Evolutionary conservation across 2,888 invertebrate genomes (phyloP), one percentile per base, ranked within the genome.

Genomic region (Rhimphoctona megacephalus): DNA sequence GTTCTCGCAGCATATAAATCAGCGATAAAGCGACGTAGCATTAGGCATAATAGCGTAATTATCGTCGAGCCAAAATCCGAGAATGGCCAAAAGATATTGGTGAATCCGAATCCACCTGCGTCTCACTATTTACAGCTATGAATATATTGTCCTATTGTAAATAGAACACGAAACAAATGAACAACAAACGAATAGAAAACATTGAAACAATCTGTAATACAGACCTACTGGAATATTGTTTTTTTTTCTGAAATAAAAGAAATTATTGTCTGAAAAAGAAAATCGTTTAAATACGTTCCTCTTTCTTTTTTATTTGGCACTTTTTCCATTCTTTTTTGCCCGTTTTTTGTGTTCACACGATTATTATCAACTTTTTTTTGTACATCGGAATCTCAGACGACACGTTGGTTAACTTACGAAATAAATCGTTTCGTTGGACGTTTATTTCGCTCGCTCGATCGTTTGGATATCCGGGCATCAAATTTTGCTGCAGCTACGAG

Each of bases 401-500:
- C 0, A 39, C 74, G 25, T 30, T 46, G 61, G 7, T 46, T 43
- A 19, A 64, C n/a, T 43, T 33, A 64, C 76, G 64, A 46, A 64
- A 46, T 64, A 0, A 46, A 33, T 46, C 64, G 14, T 76, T 76
- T 76, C 76, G 49, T 25, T n/a, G 61, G 61, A 61, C 39, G 9
- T 67, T 57, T 78, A 17, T 80, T 57, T 67, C 33, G 46, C 25
- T n/a, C 19, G 64, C 46, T 46, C 64, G 64, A 33, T 46, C 64
- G 0, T 76, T 64, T 49, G 64, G 76, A 76, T 76, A 64, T 25
- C 64, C 61, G 76, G 76, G 64, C 64, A 61, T 43, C 57, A 17
- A 82, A 90, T 81, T 76, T 87, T 89, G 91, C 91, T 91, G 86
- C 86, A 79, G 86, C 86, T 84, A 81, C 78, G 61, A 81, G 66